Percentiles rank a stretch among this genome's conserved stretches.
Conservation (phyloP, 2,113 vertebrate species). For the Shinisaurus crocodilurus region DNA sequence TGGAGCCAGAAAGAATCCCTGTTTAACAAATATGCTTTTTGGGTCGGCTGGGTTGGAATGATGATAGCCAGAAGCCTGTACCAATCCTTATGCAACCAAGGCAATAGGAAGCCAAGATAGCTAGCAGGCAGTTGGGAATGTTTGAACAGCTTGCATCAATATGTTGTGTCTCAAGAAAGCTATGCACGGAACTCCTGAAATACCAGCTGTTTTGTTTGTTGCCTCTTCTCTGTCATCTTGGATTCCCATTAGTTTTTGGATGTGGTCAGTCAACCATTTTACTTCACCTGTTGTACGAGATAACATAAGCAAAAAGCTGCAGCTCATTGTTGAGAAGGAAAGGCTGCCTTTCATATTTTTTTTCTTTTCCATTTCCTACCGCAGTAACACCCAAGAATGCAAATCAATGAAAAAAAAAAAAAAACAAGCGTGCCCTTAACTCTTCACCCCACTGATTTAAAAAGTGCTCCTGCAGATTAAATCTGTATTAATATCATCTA, state of each 20-base stretch:
- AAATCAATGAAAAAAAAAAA: neutral
- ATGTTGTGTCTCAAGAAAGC: conserved; percentile 57
- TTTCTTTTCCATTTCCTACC: neutral
- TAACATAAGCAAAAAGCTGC: neutral
- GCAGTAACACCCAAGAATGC: conserved; percentile 25
- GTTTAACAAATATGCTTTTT: neutral
- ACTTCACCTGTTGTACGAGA: neutral
- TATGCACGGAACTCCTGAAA: conserved; percentile 31
- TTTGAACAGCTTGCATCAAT: conserved; percentile 43
- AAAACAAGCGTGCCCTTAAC: neutral
- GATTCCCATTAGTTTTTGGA: conserved; percentile 34
- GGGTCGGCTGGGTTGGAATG: neutral
- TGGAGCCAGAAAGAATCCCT: neutral
- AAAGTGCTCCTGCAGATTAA: neutral
- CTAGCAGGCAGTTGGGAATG: conserved; percentile 31
- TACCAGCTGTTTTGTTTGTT: conserved; percentile 22
- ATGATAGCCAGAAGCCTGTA: neutral
- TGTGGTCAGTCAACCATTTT: neutral
- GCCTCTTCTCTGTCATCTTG: conserved; percentile 35
- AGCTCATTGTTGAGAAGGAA: neutral
- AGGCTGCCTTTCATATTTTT: neutral
- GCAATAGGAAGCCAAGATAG: neutral
- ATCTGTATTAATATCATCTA: neutral
- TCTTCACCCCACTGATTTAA: neutral
- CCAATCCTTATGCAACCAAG: neutral